Evolutionary conservation across 2,888 invertebrate genomes (phyloP), one percentile per base, ranked within the genome.

Genomic region (Drosophila neotestacea): DNA sequence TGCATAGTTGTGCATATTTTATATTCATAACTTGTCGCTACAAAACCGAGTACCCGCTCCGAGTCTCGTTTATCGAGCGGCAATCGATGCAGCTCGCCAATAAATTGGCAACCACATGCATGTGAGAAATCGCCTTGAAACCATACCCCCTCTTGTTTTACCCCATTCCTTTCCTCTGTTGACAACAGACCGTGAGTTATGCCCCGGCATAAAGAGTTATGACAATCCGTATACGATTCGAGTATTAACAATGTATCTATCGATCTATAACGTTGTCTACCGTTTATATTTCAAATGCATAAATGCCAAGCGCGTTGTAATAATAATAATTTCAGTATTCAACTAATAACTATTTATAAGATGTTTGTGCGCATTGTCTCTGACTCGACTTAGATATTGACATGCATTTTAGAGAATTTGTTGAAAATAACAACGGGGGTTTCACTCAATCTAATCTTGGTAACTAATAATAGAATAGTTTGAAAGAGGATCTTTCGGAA

Each of bases 1-100:
- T 80, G 83, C 75, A 84, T 79, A 90, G 89, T 89, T 87, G 89
- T 85, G 90, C 78, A 90, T 90, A 89, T 87, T 87, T 87, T 87
- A 89, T 90, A 87, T 87, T 87, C 87, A 87, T 87, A 87, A 87
- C 87, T 87, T 90, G 90, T 87, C 89, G 86, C 73, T 81, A 38
- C 61, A 54, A 56, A 70, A 55, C 44, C 60, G 55, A 73, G 58
- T 60, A 46, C 59, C 46, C 73, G 60, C 59, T 56, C 58, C 58
- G 52, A 63, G 75, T 67, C 65, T 59, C 66, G 83, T 85, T 82
- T 85, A 85, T 85, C 85, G 83, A 89, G 72, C 80, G 56, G 61
- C 89, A 70, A 89, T 89, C 85, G 85, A 85, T 88, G 86, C 88
- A 85, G 68, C 84, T 73, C 64, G 85, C 88, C 85, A 82, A 85